Conservation (phyloP, 2,797 vertebrate species). For the Smutsia temminckii region DNA sequence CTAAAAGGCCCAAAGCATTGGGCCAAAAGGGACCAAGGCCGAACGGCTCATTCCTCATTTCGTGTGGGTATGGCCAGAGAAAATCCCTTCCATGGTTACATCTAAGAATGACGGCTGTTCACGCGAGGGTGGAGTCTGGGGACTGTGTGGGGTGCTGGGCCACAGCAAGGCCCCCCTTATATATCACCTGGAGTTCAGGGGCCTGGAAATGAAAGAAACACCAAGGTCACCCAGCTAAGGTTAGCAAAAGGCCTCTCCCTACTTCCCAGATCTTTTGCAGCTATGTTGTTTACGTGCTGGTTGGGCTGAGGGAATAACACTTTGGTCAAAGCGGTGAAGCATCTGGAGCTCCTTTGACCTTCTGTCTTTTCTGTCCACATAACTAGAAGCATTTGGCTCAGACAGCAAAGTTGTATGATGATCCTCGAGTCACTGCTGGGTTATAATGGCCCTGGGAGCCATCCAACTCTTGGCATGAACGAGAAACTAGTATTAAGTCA, state of each 20-base stretch:
- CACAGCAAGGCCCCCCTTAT: background rate
- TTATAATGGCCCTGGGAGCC: background rate
- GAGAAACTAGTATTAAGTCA: background rate
- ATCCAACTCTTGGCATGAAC: background rate
- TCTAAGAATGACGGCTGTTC: background rate
- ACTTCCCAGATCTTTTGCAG: background rate
- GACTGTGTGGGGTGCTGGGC: background rate
- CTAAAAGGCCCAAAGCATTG: conserved; percentile 29
- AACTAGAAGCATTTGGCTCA: background rate
- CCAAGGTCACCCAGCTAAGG: background rate
- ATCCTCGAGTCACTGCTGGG: background rate
- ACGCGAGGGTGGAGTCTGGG: background rate
- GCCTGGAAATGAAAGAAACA: background rate
- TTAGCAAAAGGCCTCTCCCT: background rate
- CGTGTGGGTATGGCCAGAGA: background rate
- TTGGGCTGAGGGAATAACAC: background rate
- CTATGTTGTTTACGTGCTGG: background rate
- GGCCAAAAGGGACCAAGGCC: conserved; percentile 2
- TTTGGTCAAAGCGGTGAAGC: background rate
- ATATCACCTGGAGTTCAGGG: background rate
- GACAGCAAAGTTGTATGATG: background rate
- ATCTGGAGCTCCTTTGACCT: background rate
- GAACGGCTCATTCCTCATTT: background rate
- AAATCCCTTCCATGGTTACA: background rate
- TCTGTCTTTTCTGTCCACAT: background rate